Evolutionary conservation across 2,888 invertebrate genomes (phyloP), one percentile per base, ranked within the genome.

Genomic region (Hybos culiciformis): DNA sequence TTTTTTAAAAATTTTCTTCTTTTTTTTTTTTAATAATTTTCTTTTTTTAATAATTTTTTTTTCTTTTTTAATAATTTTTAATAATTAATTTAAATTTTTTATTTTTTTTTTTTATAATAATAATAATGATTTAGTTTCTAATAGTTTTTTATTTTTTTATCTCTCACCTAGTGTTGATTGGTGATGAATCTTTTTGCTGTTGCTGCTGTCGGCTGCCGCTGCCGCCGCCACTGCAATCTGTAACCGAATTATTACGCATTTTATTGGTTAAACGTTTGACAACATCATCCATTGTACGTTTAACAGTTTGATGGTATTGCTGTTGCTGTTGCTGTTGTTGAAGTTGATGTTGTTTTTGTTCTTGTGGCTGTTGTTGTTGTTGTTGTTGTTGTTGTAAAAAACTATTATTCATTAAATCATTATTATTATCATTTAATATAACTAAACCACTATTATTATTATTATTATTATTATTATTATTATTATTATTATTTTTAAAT

Each of bases 221-320:
- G 34, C 45, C 47, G n/a, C 48, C 39, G n/a, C n/a, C n/a, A n/a
- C n/a, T n/a, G 37, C 43, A 42, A 38, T 50, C 50, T 34, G 78
- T 77, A 49, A 80, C 73, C 32, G 79, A 78, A 58, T 80, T 81
- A 63, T 78, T 80, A 62, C 81, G 80, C 78, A 84, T 83, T 69
- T 87, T 88, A 49, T 85, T 83, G 51, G 85, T 87, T 54, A 85
- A 73, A 63, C 84, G 76, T 67, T 86, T 85, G 42, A 88, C 72
- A 36, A 91, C 90, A 70, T 90, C 87, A 70, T 91, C 90, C 90
- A 91, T 90, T 48, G 87, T 83, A 65, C 83, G 72, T 68, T 83
- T 83, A 54, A 75, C 71, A 29, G 57, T 70, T 70, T 55, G 68
- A 36, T 24, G 36, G 42, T 24, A 11, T 24, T 45, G 11, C 11